A percentile compares a stretch with the other conserved stretches of the same genome.
phyloP scores from a whole-genome alignment of 2,888 invertebrate genomes.

The Spilosoma lubricipeda region DNA sequence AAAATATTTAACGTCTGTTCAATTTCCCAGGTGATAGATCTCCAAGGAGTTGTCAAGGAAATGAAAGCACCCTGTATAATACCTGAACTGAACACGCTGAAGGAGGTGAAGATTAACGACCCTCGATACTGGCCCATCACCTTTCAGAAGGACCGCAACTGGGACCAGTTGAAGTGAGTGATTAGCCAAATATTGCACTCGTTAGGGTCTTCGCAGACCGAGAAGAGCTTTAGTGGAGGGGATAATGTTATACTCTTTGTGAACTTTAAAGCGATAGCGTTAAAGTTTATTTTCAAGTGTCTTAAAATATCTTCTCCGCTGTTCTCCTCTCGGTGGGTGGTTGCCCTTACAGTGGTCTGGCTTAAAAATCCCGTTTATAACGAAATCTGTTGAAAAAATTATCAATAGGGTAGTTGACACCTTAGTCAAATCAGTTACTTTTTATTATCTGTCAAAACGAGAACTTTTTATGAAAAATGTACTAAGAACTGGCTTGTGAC shows the following conservation, averaged over 20 bases:
- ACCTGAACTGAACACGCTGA: conserved; percentile 91
- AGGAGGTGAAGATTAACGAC: conserved; percentile 92
- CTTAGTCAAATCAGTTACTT: no score
- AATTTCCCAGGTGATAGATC: conserved; percentile 69
- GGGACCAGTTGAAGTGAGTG: conserved; percentile 92
- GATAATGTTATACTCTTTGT: no score
- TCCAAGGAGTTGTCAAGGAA: conserved; percentile 82
- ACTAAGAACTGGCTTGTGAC: no score
- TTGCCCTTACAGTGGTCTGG: neutral
- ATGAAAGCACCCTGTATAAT: conserved; percentile 94
- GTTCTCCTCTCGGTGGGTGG: no score
- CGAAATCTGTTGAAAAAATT: no score
- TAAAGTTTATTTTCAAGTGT: no score
- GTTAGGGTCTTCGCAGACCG: neutral
- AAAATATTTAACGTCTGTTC: neutral
- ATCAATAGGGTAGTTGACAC: no score
- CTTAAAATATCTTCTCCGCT: no score
- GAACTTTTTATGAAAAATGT: no score
- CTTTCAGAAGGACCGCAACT: conserved; percentile 93
- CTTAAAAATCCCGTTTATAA: neutral
- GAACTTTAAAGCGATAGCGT: no score
- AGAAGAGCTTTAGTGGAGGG: no score
- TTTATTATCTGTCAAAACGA: no score
- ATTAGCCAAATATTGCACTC: neutral
- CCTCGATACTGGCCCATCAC: conserved; percentile 96